A percentile compares a stretch with the other conserved stretches of the same genome.
phyloP scores from a whole-genome alignment of 2,113 vertebrate genomes.

The Acanthochromis polyacanthus region DNA sequence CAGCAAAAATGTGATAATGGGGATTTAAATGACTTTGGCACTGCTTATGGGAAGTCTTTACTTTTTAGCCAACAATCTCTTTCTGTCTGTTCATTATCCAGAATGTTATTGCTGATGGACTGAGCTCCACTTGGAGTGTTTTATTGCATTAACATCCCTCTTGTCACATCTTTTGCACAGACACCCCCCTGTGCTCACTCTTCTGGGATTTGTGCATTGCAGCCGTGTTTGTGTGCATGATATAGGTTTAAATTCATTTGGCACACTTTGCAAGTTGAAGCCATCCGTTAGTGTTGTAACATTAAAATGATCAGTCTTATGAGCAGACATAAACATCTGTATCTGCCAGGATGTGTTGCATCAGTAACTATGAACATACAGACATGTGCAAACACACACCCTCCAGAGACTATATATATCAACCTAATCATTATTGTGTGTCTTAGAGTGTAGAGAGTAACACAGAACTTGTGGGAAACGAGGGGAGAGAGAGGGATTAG shows the following conservation, averaged over 20 bases:
- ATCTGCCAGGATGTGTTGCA: no score
- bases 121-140: neutral
- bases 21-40: slow-evolving; percentile 57
- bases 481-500: no score
- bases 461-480: no score
- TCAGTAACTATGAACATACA: no score
- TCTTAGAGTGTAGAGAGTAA: no score
- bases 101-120: slow-evolving; percentile 58
- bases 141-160: slow-evolving; percentile 15
- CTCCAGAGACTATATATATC: no score
- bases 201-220: neutral
- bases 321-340: slow-evolving; percentile 1
- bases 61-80: slow-evolving; percentile 30
- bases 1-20: slow-evolving; percentile 69
- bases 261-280: neutral
- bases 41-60: slow-evolving; percentile 22
- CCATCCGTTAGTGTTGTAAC: slow-evolving; percentile 10
- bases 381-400: no score
- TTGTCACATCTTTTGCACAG: slow-evolving; percentile 22
- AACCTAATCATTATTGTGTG: no score
- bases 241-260: neutral
- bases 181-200: slow-evolving; percentile 9
- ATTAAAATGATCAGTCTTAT: slow-evolving; percentile 24
- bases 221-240: slow-evolving; percentile 1
- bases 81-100: slow-evolving; percentile 52